These are phyloP conservation scores for Diachasma alloeum DNA, from an alignment of 1,140 invertebrate genomes.

Conservation along the genomic window DNA sequence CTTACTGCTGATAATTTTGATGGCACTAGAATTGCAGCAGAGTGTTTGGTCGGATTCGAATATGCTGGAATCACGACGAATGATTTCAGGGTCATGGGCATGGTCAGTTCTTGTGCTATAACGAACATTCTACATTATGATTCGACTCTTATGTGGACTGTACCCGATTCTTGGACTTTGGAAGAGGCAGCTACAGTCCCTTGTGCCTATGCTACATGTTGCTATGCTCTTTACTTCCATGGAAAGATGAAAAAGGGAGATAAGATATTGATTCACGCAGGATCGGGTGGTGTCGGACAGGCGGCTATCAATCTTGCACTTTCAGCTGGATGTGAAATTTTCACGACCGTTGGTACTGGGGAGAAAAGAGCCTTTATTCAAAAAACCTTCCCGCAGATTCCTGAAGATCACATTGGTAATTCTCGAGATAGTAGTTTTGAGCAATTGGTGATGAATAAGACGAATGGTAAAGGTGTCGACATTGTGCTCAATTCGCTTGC, in stretches of 20 bases:
- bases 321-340: conserved; percentile 72
- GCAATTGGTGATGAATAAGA: conserved; percentile 70
- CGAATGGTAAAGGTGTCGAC: conserved; percentile 75
- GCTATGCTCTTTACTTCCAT: conserved; percentile 76
- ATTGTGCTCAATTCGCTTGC: conserved; percentile 81
- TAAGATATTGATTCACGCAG: conserved; percentile 77
- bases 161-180: conserved; percentile 86
- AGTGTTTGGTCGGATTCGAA: conserved; percentile 79
- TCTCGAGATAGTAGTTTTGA: conserved; percentile 79
- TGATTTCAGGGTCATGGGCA: conserved; percentile 76
- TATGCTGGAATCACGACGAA: conserved; percentile 67
- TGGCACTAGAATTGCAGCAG: conserved; percentile 67
- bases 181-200: conserved; percentile 90
- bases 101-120: conserved; percentile 67
- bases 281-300: conserved; percentile 80
- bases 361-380: conserved; percentile 77
- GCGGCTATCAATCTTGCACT: conserved; percentile 80
- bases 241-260: conserved; percentile 71
- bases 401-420: conserved; percentile 76
- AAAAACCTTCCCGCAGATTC: conserved; percentile 72
- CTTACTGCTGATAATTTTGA: conserved; percentile 71
- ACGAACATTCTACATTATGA: conserved; percentile 71
- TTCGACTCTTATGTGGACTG: conserved; percentile 73
- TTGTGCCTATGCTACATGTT: conserved; percentile 84
- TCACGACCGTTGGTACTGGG: conserved; percentile 74